These are phyloP conservation scores for Cremastinae sp. DNA, from an alignment of 2,888 invertebrate species.

Conservation along the genomic window DNA sequence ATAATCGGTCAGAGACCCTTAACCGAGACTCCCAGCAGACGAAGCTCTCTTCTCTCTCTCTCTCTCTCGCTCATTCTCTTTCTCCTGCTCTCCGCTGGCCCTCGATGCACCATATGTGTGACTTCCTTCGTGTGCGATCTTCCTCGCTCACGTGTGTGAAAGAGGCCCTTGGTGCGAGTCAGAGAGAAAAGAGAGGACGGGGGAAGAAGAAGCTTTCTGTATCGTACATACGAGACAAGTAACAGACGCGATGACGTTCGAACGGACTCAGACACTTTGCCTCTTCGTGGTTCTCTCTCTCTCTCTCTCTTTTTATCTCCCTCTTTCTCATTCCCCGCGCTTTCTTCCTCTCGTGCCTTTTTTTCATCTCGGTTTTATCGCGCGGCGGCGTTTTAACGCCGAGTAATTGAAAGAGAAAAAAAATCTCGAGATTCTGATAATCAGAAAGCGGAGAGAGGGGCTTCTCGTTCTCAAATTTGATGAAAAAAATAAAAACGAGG, in stretches of 20 bases:
- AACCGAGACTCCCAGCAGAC: conserved; percentile 70
- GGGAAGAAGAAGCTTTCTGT: neutral
- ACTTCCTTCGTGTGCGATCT: conserved; percentile 17
- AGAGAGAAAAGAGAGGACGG: conserved; percentile 28
- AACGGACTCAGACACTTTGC: conserved; percentile 45
- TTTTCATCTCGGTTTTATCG: conserved; percentile 7
- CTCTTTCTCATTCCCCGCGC: neutral
- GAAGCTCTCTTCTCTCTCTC: conserved; percentile 55
- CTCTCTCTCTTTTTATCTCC: conserved; percentile 3
- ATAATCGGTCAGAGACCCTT: conserved; percentile 78
- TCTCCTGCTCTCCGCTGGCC: conserved; percentile 18
- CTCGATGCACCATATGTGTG: conserved; percentile 6
- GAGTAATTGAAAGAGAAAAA: no score
- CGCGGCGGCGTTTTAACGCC: neutral
- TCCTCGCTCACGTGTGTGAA: conserved; percentile 29
- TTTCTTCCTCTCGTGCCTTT: conserved; percentile 5
- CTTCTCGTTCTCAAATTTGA: no score
- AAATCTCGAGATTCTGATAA: no score
- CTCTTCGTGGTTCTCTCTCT: conserved; percentile 10
- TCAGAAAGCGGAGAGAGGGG: no score
- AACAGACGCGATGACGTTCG: conserved; percentile 61
- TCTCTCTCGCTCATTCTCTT: conserved; percentile 40
- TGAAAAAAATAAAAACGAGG: no score
- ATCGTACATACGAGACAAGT: conserved; percentile 66
- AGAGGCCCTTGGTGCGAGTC: conserved; percentile 33